Percentiles rank a stretch among this genome's conserved stretches.
phyloP scores from a whole-genome alignment of 2,113 vertebrate species.

The Chaenogobius annularis region DNA sequence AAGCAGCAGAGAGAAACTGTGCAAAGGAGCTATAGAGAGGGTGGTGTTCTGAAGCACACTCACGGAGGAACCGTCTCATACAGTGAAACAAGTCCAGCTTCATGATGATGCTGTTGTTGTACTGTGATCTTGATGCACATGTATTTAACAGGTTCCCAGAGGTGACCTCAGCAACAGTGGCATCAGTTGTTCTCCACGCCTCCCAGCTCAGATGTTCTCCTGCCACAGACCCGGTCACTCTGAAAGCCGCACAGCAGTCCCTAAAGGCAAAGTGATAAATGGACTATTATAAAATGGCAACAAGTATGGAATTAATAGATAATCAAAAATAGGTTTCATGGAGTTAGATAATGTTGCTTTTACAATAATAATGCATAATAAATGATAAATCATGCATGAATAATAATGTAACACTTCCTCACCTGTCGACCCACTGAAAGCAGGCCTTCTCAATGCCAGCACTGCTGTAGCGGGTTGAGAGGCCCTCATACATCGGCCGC shows the following conservation, averaged over 20 bases:
- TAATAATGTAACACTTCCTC: no score
- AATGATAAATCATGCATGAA: no score
- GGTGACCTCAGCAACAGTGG: neutral
- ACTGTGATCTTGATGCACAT: neutral
- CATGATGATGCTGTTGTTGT: neutral
- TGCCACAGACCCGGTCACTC: neutral
- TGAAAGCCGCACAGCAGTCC: neutral
- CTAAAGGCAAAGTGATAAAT: no score
- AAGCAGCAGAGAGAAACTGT: neutral
- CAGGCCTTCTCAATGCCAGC: neutral
- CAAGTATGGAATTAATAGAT: no score
- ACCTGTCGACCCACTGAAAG: neutral
- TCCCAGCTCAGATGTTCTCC: neutral
- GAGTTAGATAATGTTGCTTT: no score
- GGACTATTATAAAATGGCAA: no score
- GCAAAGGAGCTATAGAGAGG: neutral
- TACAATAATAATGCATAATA: no score
- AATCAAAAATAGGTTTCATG: no score
- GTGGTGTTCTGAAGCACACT: neutral
- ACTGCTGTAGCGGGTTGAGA: neutral
- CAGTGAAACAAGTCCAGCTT: constrained; percentile 1
- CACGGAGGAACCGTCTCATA: neutral
- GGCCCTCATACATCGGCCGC: neutral
- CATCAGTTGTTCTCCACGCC: neutral
- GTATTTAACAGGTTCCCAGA: neutral